These are phyloP conservation scores for Lithosia quadra DNA, from an alignment of 2,888 invertebrate species.

Conservation along the genomic window DNA sequence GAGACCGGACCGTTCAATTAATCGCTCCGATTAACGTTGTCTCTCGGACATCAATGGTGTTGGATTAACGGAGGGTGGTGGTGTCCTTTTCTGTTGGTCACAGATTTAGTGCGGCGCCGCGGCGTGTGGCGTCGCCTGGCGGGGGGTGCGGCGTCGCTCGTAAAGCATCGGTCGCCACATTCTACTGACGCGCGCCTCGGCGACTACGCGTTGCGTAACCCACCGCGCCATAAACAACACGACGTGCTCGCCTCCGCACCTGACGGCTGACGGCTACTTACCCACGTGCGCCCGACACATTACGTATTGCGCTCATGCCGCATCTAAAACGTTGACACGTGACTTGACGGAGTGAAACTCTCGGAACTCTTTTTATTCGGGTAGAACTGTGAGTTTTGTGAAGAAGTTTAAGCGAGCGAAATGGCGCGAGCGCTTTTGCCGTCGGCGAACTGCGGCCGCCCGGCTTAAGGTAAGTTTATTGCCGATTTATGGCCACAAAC, in stretches of 20 bases:
- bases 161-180: slow-evolving; percentile 86
- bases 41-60: slow-evolving; percentile 81
- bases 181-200: slow-evolving; percentile 86
- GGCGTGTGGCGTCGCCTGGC: slow-evolving; percentile 82
- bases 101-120: slow-evolving; percentile 87
- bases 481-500: slow-evolving; percentile 82
- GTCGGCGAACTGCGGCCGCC: slow-evolving; percentile 81
- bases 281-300: slow-evolving; percentile 81
- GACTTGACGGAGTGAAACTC: slow-evolving; percentile 82
- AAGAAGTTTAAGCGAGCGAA: slow-evolving; percentile 78
- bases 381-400: slow-evolving; percentile 83
- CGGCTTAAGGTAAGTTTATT: slow-evolving; percentile 86
- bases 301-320: slow-evolving; percentile 84
- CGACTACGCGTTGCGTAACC: slow-evolving; percentile 86
- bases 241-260: slow-evolving; percentile 78
- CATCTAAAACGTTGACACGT: slow-evolving; percentile 84
- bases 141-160: slow-evolving; percentile 83
- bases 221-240: slow-evolving; percentile 85
- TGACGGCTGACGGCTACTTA: slow-evolving; percentile 66
- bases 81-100: slow-evolving; percentile 84
- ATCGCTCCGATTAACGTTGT: slow-evolving; percentile 83
- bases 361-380: slow-evolving; percentile 67
- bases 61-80: slow-evolving; percentile 82
- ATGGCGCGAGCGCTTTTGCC: slow-evolving; percentile 81
- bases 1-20: slow-evolving; percentile 80